Evolutionary conservation across 1,140 invertebrate species (phyloP).

Genomic region (Lucilia sericata): DNA sequence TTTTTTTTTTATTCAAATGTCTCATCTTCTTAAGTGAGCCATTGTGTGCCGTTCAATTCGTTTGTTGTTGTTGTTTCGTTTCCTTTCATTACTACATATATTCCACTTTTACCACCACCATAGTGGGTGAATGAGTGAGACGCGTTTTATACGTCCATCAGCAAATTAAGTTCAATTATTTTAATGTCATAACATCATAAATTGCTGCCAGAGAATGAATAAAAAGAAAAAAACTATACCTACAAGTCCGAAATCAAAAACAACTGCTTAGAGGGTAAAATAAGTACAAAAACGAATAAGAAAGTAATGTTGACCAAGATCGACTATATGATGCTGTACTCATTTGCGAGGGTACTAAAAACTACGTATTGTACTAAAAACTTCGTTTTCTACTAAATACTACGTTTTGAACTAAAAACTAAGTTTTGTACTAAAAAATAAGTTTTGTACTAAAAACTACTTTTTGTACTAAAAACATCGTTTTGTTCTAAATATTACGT

Average conservation of each 20-base stretch:
- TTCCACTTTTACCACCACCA: conserved; percentile 28
- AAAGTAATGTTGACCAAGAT: no score
- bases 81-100: background rate
- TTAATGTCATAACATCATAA: conserved; percentile 44
- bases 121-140: conserved; percentile 24
- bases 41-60: background rate
- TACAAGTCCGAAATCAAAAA: background rate
- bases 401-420: no score
- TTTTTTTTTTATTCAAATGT: conserved; percentile 21
- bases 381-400: no score
- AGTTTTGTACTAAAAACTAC: no score
- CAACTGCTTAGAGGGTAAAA: conserved; percentile 13
- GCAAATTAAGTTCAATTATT: conserved; percentile 44
- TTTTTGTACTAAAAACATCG: no score
- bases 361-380: no score
- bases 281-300: no score
- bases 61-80: background rate
- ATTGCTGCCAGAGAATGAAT: conserved; percentile 30
- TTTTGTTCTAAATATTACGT: no score
- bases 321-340: no score
- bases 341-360: no score
- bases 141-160: conserved; percentile 34
- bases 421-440: no score
- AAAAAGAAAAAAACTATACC: background rate
- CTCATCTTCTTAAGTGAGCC: conserved; percentile 18